Base-by-base conservation (phyloP, 2,888 invertebrate genomes). In the Calameuta filiformis region DNA sequence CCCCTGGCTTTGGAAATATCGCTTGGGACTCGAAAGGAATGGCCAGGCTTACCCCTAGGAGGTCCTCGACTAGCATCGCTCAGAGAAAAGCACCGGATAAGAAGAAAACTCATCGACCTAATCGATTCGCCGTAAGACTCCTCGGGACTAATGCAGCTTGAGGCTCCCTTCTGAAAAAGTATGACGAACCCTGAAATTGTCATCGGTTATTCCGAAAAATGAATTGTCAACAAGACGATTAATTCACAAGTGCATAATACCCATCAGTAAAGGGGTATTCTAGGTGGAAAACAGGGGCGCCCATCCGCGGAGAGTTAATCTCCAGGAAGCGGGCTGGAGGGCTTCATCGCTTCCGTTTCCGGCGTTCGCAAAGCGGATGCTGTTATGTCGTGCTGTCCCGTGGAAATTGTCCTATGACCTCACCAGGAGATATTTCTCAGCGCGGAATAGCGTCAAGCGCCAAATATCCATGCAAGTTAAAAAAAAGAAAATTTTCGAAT, bases 281-380 rank as follows among this genome's bases (percentile, higher is more conserved):
- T 71, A 71, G 71, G 15, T 15, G 31, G 74, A 35, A 68, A 37
- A 35, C 35, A 35, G 35, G 74, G 74, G n/a, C 15, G 35, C n/a
- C 31, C 74, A 30, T 12, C 12, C 35, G 37, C 35, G 12, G 74
- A 35, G 35, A 73, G 35, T 34, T 69, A 71, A 34, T 71, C 71
- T 71, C 71, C 71, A 71, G 71, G 71, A 71, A 71, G 34, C 31
- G 31, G 69, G 40, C 68, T 23, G 34, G 30, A 35, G 15, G 35
- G 33, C 37, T 75, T 68, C 77, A 74, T 75, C 73, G 74, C 77
- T 37, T 76, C 68, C 69, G 40, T 37, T 73, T 73, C 73, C 74
- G 74, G 35, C 68, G 15, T 68, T 68, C 77, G 73, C 74, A 74
- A 76, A 77, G 34, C 35, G 74, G 77, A 37, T 31, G 12, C 74